Base-by-base conservation (phyloP, 2,113 vertebrate genomes). In the Esox niger region DNA sequence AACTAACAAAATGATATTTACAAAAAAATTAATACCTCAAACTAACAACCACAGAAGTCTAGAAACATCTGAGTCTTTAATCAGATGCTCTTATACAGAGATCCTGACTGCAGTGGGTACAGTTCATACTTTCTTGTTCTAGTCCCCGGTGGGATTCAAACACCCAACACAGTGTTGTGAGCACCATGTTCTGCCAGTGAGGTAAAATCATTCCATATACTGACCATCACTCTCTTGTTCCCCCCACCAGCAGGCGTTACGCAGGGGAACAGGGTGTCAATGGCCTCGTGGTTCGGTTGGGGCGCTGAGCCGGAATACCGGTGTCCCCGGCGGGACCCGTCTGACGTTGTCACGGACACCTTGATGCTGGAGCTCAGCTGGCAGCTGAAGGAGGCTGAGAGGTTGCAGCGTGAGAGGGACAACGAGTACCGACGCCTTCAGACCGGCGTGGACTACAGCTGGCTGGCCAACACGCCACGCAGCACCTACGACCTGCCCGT, bases 291-390 rank as follows among this genome's bases (percentile, higher is more conserved):
- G 96, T 94, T 98, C 75, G 84, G 90, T 72, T 96, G 95, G 95
- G 93, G 82, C 0, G 93, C 81, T 0, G 94, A 96, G 69, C 76
- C 92, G 1, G 81, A 90, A 2, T 73, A 78, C 33, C 89, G 91
- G 47, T 85, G 91, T 71, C 88, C 93, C 0, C 76, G 91, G 62
- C 88, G 92, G 62, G 94, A 79, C 57, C 93, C 95, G 0, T 88
- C 90, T 0, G 94, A 98, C 43, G 94, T 95, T 92, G 95, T 98
- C 82, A 89, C 91, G 0, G 96, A 98, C 62, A 98, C 96, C 0
- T 89, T 99, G 58, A 98, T 99, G 97, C 88, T 96, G 92, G 97
- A 99, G 90, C 91, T 98, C 70, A 88, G 63, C 64, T 97, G 96
- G 93, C 96, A 98, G 90, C 87, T 93, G 76, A 96, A 94, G 66